Evolutionary conservation across 1,140 invertebrate species (phyloP).

Genomic region (Bombus superbus): DNA sequence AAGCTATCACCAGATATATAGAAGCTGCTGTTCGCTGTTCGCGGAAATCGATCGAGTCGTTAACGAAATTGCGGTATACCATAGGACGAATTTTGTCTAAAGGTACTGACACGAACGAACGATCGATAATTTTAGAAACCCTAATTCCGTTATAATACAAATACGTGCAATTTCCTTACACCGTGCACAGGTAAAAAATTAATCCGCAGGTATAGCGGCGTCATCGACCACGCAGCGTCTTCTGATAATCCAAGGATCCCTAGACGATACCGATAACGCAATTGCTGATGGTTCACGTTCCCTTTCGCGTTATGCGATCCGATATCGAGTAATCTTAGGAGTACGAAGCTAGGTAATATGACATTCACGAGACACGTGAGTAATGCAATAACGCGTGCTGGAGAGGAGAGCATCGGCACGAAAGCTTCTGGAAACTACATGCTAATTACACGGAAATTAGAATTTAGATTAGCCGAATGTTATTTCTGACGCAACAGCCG

Average conservation of each 20-base stretch:
- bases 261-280: neutral
- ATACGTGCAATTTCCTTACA: too few relatives aligned
- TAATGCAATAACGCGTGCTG: conserved; percentile 36
- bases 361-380: conserved; percentile 41
- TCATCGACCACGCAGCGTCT: neutral
- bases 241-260: neutral
- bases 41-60: neutral
- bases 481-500: conserved; percentile 27
- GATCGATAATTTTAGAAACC: neutral
- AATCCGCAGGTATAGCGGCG: too few relatives aligned
- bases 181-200: too few relatives aligned
- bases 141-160: too few relatives aligned
- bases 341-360: conserved; percentile 11
- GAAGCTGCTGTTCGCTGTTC: neutral
- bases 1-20: neutral
- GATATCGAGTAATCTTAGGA: conserved; percentile 30
- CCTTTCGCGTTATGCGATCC: neutral
- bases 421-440: conserved; percentile 26
- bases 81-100: neutral
- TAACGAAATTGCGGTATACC: neutral
- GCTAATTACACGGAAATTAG: conserved; percentile 47
- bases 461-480: conserved; percentile 51
- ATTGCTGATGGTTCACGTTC: neutral
- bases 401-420: neutral
- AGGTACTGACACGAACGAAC: neutral